These are phyloP conservation scores for Halichoerus grypus DNA, from an alignment of 2,113 vertebrate genomes.

Conservation along the genomic window DNA sequence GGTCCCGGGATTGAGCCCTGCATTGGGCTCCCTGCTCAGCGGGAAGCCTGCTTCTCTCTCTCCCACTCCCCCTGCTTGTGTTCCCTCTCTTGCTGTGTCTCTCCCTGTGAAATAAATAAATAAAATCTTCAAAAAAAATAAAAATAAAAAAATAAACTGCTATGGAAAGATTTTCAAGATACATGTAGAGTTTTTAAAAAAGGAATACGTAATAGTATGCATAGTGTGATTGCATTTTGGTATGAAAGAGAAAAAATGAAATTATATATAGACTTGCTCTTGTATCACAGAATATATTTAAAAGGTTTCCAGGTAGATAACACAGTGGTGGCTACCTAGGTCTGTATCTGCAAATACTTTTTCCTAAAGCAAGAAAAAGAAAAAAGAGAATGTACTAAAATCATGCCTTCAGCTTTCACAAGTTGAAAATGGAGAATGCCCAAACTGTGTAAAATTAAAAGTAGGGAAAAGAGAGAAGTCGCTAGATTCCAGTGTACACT, in stretches of 20 bases:
- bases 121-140: too few species aligned
- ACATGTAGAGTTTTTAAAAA: background rate
- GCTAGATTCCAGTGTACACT: background rate
- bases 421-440: background rate
- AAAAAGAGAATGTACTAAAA: background rate
- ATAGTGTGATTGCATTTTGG: background rate
- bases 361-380: background rate
- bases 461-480: background rate
- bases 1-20: too few species aligned
- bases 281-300: background rate
- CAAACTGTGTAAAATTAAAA: background rate
- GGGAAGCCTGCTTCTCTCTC: too few species aligned
- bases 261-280: background rate
- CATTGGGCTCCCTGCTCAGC: too few species aligned
- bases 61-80: too few species aligned
- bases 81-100: too few species aligned
- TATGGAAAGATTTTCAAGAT: background rate
- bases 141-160: background rate
- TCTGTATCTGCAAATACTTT: background rate
- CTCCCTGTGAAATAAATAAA: too few species aligned
- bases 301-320: background rate
- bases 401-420: background rate
- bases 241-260: background rate
- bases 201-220: background rate
- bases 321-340: background rate